Percentiles rank a stretch among this genome's conserved stretches.
Evolutionary conservation across 2,113 vertebrate species (phyloP).

Genomic region (Lethenteron reissneri): DNA sequence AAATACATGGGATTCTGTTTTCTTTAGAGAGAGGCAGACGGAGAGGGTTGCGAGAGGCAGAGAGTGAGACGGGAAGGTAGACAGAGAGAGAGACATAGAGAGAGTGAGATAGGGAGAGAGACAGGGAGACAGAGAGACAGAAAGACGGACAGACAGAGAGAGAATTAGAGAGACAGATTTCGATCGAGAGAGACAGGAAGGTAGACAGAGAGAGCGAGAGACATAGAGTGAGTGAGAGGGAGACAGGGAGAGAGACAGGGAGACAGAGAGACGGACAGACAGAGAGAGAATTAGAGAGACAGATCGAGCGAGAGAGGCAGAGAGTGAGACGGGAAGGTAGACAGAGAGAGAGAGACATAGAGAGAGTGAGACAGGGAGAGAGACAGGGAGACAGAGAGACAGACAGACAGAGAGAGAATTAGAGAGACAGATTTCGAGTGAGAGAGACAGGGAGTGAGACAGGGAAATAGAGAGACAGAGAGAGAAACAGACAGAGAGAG

Average conservation of each 20-base stretch:
- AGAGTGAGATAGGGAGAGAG: neutral
- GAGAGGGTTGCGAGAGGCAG: neutral
- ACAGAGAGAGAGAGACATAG: neutral
- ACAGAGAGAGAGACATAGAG: neutral
- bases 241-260: neutral
- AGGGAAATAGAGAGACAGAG: neutral
- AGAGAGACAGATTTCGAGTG: neutral
- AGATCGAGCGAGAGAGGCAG: neutral
- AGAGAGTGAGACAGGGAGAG: neutral
- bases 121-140: neutral
- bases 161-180: neutral
- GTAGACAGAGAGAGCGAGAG: neutral
- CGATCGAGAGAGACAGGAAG: neutral
- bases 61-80: neutral
- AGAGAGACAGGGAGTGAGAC: neutral
- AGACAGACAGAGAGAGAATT: neutral
- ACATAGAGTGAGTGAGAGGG: neutral
- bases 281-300: neutral
- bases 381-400: neutral
- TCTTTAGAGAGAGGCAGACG: neutral
- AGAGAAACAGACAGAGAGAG: neutral
- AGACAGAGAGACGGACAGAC: no score
- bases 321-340: neutral
- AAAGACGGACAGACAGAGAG: neutral
- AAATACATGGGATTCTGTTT: no score